These are phyloP conservation scores for Tetragnatha versicolor DNA, from an alignment of 1,140 invertebrate species.

Conservation along the genomic window DNA sequence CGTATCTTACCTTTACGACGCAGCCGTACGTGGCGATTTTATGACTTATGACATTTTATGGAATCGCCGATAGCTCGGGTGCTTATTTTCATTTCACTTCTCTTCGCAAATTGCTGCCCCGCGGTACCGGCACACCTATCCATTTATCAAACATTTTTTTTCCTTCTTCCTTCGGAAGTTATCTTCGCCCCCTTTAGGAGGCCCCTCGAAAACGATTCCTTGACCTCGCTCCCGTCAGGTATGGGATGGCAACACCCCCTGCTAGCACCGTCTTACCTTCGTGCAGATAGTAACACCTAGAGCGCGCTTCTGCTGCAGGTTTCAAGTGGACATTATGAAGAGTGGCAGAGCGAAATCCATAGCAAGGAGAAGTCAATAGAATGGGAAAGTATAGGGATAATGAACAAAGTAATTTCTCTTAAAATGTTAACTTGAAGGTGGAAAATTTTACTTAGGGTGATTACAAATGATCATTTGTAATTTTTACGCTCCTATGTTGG, in stretches of 20 bases:
- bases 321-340: too few species aligned
- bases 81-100: neutral
- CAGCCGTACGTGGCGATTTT: slow-evolving; percentile 9
- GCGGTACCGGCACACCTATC: slow-evolving; percentile 4
- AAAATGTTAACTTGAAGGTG: too few species aligned
- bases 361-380: too few species aligned
- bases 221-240: slow-evolving; percentile 26
- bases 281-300: neutral
- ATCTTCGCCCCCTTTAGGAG: neutral
- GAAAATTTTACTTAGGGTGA: too few species aligned
- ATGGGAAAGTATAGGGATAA: too few species aligned
- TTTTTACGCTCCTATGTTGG: too few species aligned
- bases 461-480: too few species aligned
- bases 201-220: neutral
- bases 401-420: too few species aligned
- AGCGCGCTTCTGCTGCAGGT: too few species aligned
- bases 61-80: too few species aligned
- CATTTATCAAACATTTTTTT: slow-evolving; percentile 28
- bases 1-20: neutral
- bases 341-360: too few species aligned
- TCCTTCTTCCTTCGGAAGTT: slow-evolving; percentile 28
- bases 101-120: slow-evolving; percentile 2
- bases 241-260: neutral
- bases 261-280: neutral
- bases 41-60: neutral